Evolutionary conservation across 2,113 vertebrate species (phyloP), one percentile per base, ranked within the genome.

Genomic region (Hippocampus guttulatus): DNA sequence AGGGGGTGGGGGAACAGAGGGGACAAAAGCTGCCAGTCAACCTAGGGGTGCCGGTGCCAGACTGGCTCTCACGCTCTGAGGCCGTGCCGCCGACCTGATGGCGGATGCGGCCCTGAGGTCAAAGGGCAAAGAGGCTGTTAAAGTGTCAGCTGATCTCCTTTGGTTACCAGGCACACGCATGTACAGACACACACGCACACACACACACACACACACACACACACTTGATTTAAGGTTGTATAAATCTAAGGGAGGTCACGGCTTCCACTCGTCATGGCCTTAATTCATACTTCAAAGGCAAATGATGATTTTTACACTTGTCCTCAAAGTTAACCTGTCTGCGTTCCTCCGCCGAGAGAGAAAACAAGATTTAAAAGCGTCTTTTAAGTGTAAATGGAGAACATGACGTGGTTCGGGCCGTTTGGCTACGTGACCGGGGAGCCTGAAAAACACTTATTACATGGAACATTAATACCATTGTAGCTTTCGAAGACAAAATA

Each of bases 31-130:
- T 62, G 49, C 41, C 77, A 79, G 80, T 75, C 64, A 67, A 72
- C 74, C 75, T 81, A 81, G 84, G 82, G 83, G 80, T 73, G 69
- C 69, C 84, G 89, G 89, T 90, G 89, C 88, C 90, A 88, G 81
- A 79, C 78, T 64, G 79, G 76, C 85, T 85, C 80, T 87, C 75
- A 47, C 88, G 82, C 87, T 82, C 79, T 88, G 81, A 84, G 75
- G 75, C 52, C 57, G 78, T 43, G 79, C 78, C 30, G 38, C 71
- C 52, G 79, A 82, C 79, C 84, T 73, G 78, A 85, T 81, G 81
- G 83, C 78, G 80, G 64, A 82, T 74, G 81, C 64, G 60, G 64
- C 77, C 75, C n/a, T 1, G 45, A 60, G 82, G 78, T 88, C 76
- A 76, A 55, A 80, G 86, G 84, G 85, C 84, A 82, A 74, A 78